phyloP scores from a whole-genome alignment of 2,888 invertebrate species.

The Phengaris arion region DNA sequence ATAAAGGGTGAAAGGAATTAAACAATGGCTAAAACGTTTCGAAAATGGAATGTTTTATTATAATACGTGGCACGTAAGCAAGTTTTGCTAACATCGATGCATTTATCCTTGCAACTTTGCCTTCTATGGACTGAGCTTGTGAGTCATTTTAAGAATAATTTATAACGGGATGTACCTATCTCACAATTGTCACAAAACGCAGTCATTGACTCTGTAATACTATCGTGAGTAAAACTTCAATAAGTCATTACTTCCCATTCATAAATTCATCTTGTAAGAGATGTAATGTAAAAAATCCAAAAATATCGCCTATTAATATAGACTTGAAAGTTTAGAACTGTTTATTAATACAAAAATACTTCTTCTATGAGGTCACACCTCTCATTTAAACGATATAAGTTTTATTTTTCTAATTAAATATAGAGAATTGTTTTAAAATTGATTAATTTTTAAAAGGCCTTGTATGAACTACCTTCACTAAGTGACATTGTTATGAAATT shows the following conservation, averaged over 20 bases:
- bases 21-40: constrained; percentile 21
- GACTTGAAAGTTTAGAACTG: neutral
- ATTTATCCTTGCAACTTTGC: constrained; percentile 43
- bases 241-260: constrained; percentile 35
- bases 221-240: constrained; percentile 34
- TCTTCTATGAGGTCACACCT: neutral
- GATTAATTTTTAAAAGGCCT: constrained; percentile 33
- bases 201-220: constrained; percentile 66
- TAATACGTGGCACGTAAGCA: constrained; percentile 45
- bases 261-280: neutral
- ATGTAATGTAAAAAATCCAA: constrained; percentile 19
- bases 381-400: neutral
- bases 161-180: constrained; percentile 64
- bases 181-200: constrained; percentile 46
- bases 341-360: neutral
- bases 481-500: constrained; percentile 9
- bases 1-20: constrained; percentile 36
- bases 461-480: constrained; percentile 28
- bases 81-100: constrained; percentile 39
- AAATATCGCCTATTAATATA: neutral
- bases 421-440: neutral
- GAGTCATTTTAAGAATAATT: constrained; percentile 66
- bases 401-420: neutral
- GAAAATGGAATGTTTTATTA: constrained; percentile 16
- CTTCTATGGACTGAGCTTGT: constrained; percentile 44